Conservation (phyloP, 2,888 invertebrate species). For the Siphonodentalium dalli region DNA sequence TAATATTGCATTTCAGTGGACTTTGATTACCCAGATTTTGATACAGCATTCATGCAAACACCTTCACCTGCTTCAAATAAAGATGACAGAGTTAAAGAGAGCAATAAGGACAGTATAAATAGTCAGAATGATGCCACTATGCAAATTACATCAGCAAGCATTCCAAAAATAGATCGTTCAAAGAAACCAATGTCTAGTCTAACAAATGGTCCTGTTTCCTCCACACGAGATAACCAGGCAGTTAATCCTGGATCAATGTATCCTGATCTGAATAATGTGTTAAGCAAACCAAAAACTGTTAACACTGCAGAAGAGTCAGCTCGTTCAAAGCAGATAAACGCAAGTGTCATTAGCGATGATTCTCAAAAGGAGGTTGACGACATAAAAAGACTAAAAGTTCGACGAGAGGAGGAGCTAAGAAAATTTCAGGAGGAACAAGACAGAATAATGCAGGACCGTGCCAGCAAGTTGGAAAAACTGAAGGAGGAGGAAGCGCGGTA, state of each 20-base stretch:
- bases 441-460: conserved; percentile 38
- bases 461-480: conserved; percentile 69
- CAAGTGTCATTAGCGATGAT: no score
- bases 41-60: conserved; percentile 40
- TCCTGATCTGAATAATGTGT: no score
- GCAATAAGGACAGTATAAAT: neutral
- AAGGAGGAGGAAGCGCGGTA: conserved; percentile 29
- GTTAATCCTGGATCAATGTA: no score
- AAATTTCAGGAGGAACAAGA: conserved; percentile 38
- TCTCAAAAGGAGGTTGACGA: conserved; percentile 31
- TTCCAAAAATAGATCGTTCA: conserved; percentile 29
- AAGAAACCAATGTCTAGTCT: conserved; percentile 26
- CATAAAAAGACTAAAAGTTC: conserved; percentile 28
- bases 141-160: neutral
- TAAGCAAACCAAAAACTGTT: conserved; percentile 1
- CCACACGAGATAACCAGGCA: no score
- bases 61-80: conserved; percentile 12
- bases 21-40: conserved; percentile 63
- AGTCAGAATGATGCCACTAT: neutral
- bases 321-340: no score
- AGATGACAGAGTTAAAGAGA: neutral
- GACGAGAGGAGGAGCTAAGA: conserved; percentile 32
- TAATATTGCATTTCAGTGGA: conserved; percentile 48
- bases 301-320: neutral
- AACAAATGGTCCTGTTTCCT: neutral